phyloP scores from a whole-genome alignment of 2,888 invertebrate genomes.

The Pristionchus exspectatus region DNA sequence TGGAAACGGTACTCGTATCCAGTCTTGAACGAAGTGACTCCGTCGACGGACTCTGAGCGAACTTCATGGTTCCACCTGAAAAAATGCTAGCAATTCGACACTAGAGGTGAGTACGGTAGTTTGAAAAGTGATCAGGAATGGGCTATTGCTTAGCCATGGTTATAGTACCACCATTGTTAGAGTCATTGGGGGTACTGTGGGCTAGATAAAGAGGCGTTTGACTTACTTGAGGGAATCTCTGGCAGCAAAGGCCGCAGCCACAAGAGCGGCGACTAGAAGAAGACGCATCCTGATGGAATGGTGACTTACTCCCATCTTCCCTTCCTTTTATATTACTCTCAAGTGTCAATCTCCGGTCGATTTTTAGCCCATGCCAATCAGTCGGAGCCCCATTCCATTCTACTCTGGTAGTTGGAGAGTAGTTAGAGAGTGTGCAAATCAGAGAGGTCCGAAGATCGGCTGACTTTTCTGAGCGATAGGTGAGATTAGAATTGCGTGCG shows the following conservation, averaged over 20 bases:
- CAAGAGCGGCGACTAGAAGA: conserved; percentile 55
- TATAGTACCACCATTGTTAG: background rate
- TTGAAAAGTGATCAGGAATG: background rate
- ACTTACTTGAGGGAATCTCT: conserved; percentile 45
- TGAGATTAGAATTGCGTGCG: background rate
- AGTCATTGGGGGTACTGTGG: background rate
- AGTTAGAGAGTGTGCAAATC: background rate
- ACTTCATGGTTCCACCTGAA: conserved; percentile 24
- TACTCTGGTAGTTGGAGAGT: conserved; percentile 10
- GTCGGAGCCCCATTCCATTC: background rate
- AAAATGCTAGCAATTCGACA: background rate
- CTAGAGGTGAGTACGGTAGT: background rate
- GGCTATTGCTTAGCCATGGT: background rate
- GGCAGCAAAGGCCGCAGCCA: conserved; percentile 64
- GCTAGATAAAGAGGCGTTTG: background rate
- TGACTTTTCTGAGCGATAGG: background rate
- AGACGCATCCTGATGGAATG: conserved; percentile 50
- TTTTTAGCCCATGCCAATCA: background rate
- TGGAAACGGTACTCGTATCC: conserved; percentile 43
- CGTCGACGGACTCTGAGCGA: background rate
- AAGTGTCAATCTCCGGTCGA: background rate
- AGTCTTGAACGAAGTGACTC: background rate
- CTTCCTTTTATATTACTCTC: background rate
- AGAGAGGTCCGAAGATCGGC: background rate
- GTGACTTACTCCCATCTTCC: background rate